Base-by-base conservation (phyloP, 2,113 vertebrate species). In the Lagenorhynchus albirostris region DNA sequence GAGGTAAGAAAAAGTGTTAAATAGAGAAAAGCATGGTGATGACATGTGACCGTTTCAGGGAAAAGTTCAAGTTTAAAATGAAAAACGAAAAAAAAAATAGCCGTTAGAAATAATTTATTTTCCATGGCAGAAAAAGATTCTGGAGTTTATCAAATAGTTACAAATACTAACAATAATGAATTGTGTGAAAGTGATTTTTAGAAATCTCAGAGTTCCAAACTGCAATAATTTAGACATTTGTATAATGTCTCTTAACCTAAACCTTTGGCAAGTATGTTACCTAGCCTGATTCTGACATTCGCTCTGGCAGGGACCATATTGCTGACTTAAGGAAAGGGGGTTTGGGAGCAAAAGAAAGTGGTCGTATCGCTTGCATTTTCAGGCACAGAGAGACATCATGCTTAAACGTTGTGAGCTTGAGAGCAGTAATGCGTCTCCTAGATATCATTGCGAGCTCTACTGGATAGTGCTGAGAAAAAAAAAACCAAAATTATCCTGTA, bases 81-180 rank as follows among this genome's bases (percentile, higher is more conserved):
- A 76, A 77, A 89, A 38, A n/a, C 38, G 29, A 36, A 33, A 58
- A 70, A 68, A 58, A 23, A 73, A 47, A 62, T 4, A 76, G 58
- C 90, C 87, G 76, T 92, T 94, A 74, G n/a, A 14, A 71, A 82
- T 95, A 73, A 96, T 92, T 89, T 96, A 89, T 93, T 95, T 94
- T 91, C 89, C 58, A 53, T 14, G 67, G 55, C 44, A 94, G 86
- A 33, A 96, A 70, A 73, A 53, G 33, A 23, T 41, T 97, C 86
- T 96, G 92, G 85, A 86, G 63, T 60, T 96, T 90, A 83, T 92
- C 94, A 95, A 70, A 76, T 6, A 93, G 74, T 93, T 44, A 70
- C 86, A 97, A 89, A 84, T 67, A 74, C 67, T 55, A 96, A 62
- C 23, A 62, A 76, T 70, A 92, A 91, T 71, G 60, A 90, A 90